Evolutionary conservation across 2,113 vertebrate genomes (phyloP).

Genomic region (Paramormyrops kingsleyae): DNA sequence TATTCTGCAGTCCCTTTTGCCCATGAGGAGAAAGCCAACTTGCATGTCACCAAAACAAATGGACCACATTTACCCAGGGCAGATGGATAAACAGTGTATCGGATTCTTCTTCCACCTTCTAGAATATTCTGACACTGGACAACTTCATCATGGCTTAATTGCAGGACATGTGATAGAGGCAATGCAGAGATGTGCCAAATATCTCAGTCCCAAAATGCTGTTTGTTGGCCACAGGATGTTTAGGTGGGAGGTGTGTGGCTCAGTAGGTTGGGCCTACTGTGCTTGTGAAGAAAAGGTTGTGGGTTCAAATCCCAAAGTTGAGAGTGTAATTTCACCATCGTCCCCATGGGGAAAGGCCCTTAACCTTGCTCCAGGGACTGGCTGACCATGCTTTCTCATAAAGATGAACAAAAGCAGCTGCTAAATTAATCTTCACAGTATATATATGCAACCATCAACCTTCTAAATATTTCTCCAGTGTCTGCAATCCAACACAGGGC

Average conservation of each 20-base stretch:
- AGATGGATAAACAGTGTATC: not conserved
- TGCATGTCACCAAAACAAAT: not conserved
- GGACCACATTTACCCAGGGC: not conserved
- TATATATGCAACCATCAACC: not conserved
- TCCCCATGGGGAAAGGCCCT: not conserved
- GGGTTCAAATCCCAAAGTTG: not conserved
- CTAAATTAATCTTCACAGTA: not conserved
- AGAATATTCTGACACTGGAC: not conserved
- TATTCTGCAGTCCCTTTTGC: not conserved
- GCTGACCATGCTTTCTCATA: not conserved
- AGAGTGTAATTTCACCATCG: not conserved
- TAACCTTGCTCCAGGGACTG: not conserved
- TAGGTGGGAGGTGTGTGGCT: not conserved
- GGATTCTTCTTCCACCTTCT: no score
- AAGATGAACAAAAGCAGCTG: not conserved
- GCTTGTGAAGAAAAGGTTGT: not conserved
- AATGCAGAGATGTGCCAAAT: not conserved
- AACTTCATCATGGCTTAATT: not conserved
- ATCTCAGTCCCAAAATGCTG: not conserved
- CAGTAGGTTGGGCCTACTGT: not conserved
- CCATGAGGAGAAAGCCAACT: not conserved
- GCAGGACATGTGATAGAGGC: not conserved
- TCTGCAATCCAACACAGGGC: not conserved
- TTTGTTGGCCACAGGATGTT: not conserved
- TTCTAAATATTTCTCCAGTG: not conserved